Evolutionary conservation across 1,140 invertebrate species (phyloP).

Genomic region (Cyclina sinensis): DNA sequence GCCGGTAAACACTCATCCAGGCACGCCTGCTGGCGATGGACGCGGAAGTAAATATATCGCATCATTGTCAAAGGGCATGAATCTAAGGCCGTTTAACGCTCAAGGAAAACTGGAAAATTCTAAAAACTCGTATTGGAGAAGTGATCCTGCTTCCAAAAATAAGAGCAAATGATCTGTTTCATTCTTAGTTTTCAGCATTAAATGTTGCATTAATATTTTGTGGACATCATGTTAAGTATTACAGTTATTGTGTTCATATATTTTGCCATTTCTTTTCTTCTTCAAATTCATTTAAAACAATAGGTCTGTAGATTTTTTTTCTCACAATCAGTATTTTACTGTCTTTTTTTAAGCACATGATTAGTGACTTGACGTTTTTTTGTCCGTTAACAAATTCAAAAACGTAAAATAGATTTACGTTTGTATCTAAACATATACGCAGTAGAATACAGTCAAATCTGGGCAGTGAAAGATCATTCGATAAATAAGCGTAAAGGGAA

Average conservation of each 20-base stretch:
- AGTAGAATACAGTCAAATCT: too few species aligned
- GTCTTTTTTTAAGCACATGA: too few species aligned
- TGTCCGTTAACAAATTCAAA: too few species aligned
- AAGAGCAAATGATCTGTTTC: conserved; percentile 42
- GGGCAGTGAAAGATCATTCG: too few species aligned
- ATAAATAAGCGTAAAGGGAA: too few species aligned
- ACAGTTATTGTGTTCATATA: conserved; percentile 23
- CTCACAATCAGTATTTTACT: too few species aligned
- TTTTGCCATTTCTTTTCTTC: too few species aligned
- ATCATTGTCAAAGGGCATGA: conserved; percentile 47
- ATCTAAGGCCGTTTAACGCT: conserved; percentile 70
- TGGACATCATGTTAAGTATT: conserved; percentile 12
- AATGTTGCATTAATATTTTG: background rate
- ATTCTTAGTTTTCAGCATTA: background rate
- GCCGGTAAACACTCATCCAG: conserved; percentile 50
- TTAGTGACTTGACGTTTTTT: too few species aligned
- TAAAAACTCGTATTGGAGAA: conserved; percentile 73
- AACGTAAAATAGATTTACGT: too few species aligned
- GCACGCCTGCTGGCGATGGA: conserved; percentile 52
- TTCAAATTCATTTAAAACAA: too few species aligned
- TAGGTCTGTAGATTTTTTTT: too few species aligned
- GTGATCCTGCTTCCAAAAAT: conserved; percentile 41
- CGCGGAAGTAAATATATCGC: conserved; percentile 51
- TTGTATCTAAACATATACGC: too few species aligned
- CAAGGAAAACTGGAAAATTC: conserved; percentile 73